These are phyloP conservation scores for Zoanthus sansibaricus DNA, from an alignment of 92 coral and sea anemone species.

Conservation along the genomic window DNA sequence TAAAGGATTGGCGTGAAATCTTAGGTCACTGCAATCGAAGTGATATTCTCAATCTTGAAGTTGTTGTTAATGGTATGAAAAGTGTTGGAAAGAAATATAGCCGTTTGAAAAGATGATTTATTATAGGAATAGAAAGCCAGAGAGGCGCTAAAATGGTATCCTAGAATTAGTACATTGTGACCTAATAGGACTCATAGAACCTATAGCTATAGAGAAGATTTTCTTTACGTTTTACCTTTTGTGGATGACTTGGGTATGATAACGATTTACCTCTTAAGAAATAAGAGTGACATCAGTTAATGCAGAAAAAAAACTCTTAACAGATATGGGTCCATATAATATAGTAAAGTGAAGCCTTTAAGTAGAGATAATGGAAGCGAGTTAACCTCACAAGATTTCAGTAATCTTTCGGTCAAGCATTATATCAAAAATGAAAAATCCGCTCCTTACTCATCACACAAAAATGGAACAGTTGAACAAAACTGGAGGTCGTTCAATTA, in stretches of 20 bases:
- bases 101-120: too few species aligned
- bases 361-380: slow-evolving; percentile 4
- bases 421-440: neutral
- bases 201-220: too few species aligned
- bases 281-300: slow-evolving; percentile 55
- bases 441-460: neutral
- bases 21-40: too few species aligned
- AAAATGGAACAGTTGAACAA: slow-evolving; percentile 7
- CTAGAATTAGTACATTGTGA: too few species aligned
- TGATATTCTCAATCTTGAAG: too few species aligned
- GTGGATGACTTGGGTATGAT: slow-evolving; percentile 45
- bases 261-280: slow-evolving; percentile 31
- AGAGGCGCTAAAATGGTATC: too few species aligned
- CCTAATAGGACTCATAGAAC: too few species aligned
- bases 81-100: too few species aligned
- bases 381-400: neutral
- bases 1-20: too few species aligned
- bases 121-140: too few species aligned
- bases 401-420: neutral
- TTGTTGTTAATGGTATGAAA: too few species aligned
- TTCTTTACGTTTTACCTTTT: too few species aligned
- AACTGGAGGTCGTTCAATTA: neutral
- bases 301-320: slow-evolving; percentile 44
- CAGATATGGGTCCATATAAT: slow-evolving; percentile 62
- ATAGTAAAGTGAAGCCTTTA: slow-evolving; percentile 48